Base-by-base conservation (phyloP, 2,113 vertebrate species). In the Gallinago undulata region DNA sequence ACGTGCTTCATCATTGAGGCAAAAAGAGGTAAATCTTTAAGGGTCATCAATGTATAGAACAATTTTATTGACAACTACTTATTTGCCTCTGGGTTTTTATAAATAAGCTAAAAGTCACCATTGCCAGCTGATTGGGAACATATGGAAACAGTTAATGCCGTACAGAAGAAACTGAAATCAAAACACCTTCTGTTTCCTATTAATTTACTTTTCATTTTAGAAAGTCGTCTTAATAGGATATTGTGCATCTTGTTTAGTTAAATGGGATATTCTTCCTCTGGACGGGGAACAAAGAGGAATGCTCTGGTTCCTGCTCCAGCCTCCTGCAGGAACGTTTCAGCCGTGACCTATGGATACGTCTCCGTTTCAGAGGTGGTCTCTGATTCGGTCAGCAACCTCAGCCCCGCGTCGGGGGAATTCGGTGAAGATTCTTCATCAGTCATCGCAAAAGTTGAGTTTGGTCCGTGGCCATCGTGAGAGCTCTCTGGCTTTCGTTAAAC, bases 121-220 rank as follows among this genome's bases (percentile, higher is more conserved):
- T 13, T 70, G 22, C 60, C 7, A 47, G 19, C 35, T 85, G 81
- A 95, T 27, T 41, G 37, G 81, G 45, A 83, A 27, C 89, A 91
- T 84, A n/a, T 68, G 81, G 93, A 31, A 84, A 43, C 24, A 13
- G 60, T 89, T 94, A 93, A 72, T 81, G 39, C 53, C 25, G 17
- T 64, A 23, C 57, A 76, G 67, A 93, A 82, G 62, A 79, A 94
- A 89, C 39, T 68, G 72, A 72, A 96, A 67, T 91, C 73, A 79
- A 74, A 93, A 93, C 79, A 56, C 78, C 87, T 94, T 89, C 77
- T 94, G 84, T 37, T 96, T 95, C 70, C 67, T 79, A 79, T 91
- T 91, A 87, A 84, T 96, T 94, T 64, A 75, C 69, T 85, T 94
- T 80, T 73, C 67, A 87, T 91, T 96, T 93, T 87, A 79, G 74